Base-by-base conservation (phyloP, 1,140 invertebrate species). In the Tyrophagus putrescentiae region DNA sequence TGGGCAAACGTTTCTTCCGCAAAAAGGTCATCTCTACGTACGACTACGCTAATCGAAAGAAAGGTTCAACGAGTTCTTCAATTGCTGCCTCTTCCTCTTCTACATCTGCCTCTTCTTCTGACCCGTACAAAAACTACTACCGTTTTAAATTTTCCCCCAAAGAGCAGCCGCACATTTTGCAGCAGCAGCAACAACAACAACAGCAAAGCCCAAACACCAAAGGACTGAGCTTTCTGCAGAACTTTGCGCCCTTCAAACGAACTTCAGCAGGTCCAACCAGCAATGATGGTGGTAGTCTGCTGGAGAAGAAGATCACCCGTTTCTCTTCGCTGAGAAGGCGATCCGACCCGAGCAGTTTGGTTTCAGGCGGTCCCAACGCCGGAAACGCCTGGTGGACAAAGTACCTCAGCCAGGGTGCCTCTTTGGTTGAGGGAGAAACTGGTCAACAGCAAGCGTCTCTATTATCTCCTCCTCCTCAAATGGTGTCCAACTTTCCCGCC, bases 1-100 rank as follows among this genome's bases (percentile, higher is more conserved):
- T 7, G 18, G 45, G 45, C 7, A 48, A 48, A 48, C 45, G 45
- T 25, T 48, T 48, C 45, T 48, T 48, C 45, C 45, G 45, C 6
- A 48, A 48, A 21, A 48, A 48, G 21, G 45, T 48, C 7, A 48
- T 18, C 7, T 25, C 7, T 7, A 21, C 45, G 7, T 48, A 48
- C 31, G 45, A 48, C 7, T 48, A 48, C 45, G 7, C 45, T 7
- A 48, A 21, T 29, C 23, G 31, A 48, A 21, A 29, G 13, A 7
- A 48, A 48, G 21, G 21, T 13, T 39, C 45, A 21, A 9, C 18
- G 7, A 6, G 21, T 25, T 48, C 45, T 7, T n/a, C n/a, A n/a
- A n/a, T n/a, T n/a, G n/a, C n/a, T n/a, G n/a, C n/a, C n/a, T n/a
- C n/a, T n/a, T n/a, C n/a, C n/a, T n/a, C n/a, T n/a, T n/a, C n/a